These are phyloP conservation scores for Perca flavescens DNA, from an alignment of 2,113 vertebrate genomes.

Conservation along the genomic window DNA sequence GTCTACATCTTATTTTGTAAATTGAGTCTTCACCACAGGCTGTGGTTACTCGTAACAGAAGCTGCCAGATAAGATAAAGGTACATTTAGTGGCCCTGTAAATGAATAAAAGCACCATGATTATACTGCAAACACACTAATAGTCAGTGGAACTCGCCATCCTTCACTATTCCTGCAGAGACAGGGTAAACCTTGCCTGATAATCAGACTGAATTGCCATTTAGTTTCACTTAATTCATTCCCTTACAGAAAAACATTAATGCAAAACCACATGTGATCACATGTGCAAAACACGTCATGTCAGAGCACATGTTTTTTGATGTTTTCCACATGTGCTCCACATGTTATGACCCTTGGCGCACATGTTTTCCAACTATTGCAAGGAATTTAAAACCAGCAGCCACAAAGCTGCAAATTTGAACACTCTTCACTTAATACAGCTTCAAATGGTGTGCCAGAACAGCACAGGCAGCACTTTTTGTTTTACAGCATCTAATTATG, in stretches of 20 bases:
- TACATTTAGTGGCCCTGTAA: not conserved
- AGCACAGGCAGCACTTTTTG: conserved; percentile 4
- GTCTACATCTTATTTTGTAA: not conserved
- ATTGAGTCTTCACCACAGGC: not conserved
- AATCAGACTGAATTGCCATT: not conserved
- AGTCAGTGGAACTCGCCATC: not conserved
- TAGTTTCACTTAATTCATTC: not conserved
- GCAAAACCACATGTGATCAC: too few species aligned
- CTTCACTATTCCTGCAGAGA: not conserved
- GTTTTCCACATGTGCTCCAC: too few species aligned
- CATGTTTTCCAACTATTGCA: too few species aligned
- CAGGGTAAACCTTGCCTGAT: not conserved
- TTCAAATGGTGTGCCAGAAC: not conserved
- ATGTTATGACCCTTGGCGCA: too few species aligned
- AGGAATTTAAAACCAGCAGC: too few species aligned
- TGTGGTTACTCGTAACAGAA: not conserved
- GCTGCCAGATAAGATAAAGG: not conserved
- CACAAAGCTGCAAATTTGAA: not conserved
- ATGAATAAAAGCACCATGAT: not conserved
- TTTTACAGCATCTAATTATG: conserved; percentile 19
- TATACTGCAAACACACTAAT: not conserved
- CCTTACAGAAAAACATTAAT: too few species aligned
- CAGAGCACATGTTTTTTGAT: too few species aligned
- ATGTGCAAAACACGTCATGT: too few species aligned
- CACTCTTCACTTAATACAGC: not conserved